phyloP scores from a whole-genome alignment of 2,888 invertebrate genomes.

The Quadriops clusia region DNA sequence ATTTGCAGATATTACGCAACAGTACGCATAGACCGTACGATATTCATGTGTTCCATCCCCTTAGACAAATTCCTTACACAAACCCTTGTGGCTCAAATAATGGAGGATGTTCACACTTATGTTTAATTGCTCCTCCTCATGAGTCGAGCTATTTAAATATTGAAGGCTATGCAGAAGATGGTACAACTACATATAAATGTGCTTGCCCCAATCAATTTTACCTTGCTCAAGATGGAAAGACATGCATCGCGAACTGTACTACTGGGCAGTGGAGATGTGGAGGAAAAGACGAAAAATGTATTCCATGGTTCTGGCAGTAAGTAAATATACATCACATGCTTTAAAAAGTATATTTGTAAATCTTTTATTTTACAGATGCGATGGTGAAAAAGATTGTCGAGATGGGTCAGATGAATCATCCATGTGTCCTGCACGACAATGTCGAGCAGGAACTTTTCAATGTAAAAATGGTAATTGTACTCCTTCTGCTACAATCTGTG shows the following conservation, averaged over 20 bases:
- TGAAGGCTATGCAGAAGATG: slow-evolving; percentile 70
- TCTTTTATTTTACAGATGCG: slow-evolving; percentile 42
- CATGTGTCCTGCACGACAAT: slow-evolving; percentile 73
- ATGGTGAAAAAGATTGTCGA: slow-evolving; percentile 85
- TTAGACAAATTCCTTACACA: slow-evolving; percentile 69
- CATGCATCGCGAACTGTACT: slow-evolving; percentile 91
- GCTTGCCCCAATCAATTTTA: slow-evolving; percentile 93
- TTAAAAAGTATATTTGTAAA: slow-evolving; percentile 2
- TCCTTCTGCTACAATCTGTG: slow-evolving; percentile 84
- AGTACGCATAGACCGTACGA: slow-evolving; percentile 94
- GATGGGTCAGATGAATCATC: slow-evolving; percentile 85
- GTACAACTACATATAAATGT: slow-evolving; percentile 69
- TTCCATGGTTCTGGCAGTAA: slow-evolving; percentile 70
- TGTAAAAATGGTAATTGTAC: slow-evolving; percentile 89
- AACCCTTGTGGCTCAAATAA: slow-evolving; percentile 90
- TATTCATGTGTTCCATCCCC: slow-evolving; percentile 81
- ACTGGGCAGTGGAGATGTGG: slow-evolving; percentile 72
- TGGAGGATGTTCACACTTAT: slow-evolving; percentile 92
- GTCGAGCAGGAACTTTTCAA: slow-evolving; percentile 86
- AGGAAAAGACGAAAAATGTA: slow-evolving; percentile 56
- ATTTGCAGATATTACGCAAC: slow-evolving; percentile 64
- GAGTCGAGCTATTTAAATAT: slow-evolving; percentile 65
- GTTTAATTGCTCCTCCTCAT: slow-evolving; percentile 75
- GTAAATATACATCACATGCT: slow-evolving; percentile 23
- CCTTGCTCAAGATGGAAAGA: slow-evolving; percentile 66